These are phyloP conservation scores for Ennomos fuscantarius DNA, from an alignment of 2,888 invertebrate genomes.

Conservation along the genomic window DNA sequence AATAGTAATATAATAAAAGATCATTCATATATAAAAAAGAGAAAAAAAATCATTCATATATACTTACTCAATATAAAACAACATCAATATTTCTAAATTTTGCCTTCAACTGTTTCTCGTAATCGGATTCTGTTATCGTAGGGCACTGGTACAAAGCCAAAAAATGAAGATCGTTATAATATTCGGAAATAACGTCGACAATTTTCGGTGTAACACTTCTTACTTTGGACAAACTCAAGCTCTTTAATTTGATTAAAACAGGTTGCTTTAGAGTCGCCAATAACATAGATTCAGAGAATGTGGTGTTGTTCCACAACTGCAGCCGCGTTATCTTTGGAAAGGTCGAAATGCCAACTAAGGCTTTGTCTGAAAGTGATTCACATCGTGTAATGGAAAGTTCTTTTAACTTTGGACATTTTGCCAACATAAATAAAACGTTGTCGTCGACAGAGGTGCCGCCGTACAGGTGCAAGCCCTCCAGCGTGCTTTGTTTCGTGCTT, in stretches of 20 bases:
- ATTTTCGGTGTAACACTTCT: conserved; percentile 67
- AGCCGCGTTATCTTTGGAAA: conserved; percentile 62
- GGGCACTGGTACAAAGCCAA: conserved; percentile 77
- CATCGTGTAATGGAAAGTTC: conserved; percentile 74
- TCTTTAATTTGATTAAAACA: conserved; percentile 59
- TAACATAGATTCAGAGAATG: conserved; percentile 66
- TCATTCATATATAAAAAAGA: too few relatives aligned
- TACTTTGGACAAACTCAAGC: conserved; percentile 74
- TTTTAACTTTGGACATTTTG: conserved; percentile 62
- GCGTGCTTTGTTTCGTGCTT: conserved; percentile 56
- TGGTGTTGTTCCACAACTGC: conserved; percentile 76
- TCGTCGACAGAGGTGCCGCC: conserved; percentile 72
- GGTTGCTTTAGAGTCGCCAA: conserved; percentile 61
- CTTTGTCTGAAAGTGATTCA: conserved; percentile 70
- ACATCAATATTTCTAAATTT: conserved; percentile 77
- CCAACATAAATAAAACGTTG: conserved; percentile 60
- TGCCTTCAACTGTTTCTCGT: conserved; percentile 71
- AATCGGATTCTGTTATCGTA: conserved; percentile 68
- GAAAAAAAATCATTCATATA: too few relatives aligned
- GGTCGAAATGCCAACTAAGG: conserved; percentile 58
- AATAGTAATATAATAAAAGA: too few relatives aligned
- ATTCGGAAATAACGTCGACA: conserved; percentile 72
- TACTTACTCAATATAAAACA: conserved; percentile 61
- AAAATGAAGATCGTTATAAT: conserved; percentile 72
- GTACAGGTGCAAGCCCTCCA: conserved; percentile 69